Conservation (phyloP, 2,888 invertebrate genomes). For the Mylabris sibirica region DNA sequence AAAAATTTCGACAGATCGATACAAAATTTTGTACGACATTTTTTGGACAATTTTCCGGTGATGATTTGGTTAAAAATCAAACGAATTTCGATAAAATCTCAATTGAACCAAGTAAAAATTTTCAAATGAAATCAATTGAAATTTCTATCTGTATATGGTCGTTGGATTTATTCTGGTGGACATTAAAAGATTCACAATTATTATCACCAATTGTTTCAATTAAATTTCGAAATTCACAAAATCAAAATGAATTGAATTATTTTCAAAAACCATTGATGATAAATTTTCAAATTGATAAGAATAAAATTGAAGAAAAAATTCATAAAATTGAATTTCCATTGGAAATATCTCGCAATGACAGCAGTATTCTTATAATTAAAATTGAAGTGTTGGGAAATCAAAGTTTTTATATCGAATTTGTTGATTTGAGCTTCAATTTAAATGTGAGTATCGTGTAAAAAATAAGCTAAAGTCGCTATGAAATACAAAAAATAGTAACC, state of each 20-base stretch:
- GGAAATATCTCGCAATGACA: not conserved
- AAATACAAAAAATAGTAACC: too few species aligned
- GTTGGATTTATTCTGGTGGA: constrained; percentile 23
- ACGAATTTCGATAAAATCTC: not conserved
- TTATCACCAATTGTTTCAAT: constrained; percentile 15
- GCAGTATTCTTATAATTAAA: constrained; percentile 4
- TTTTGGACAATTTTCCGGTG: not conserved
- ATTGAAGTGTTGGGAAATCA: constrained; percentile 16
- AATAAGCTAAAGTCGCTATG: too few species aligned
- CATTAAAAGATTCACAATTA: not conserved
- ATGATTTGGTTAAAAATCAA: not conserved
- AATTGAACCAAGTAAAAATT: not conserved
- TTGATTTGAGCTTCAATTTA: not conserved
- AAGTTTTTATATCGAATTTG: constrained; percentile 15
- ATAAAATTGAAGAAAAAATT: not conserved
- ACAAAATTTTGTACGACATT: not conserved
- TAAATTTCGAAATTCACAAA: not conserved
- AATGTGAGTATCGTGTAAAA: not conserved
- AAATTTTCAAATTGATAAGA: constrained; percentile 2
- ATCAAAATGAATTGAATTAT: constrained; percentile 8
- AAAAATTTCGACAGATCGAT: not conserved
- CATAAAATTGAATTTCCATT: constrained; percentile 15
- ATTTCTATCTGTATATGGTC: constrained; percentile 16
- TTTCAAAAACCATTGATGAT: constrained; percentile 9
- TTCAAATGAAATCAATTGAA: not conserved